Evolutionary conservation across 1,140 invertebrate genomes (phyloP).

Genomic region (Manduca sexta): DNA sequence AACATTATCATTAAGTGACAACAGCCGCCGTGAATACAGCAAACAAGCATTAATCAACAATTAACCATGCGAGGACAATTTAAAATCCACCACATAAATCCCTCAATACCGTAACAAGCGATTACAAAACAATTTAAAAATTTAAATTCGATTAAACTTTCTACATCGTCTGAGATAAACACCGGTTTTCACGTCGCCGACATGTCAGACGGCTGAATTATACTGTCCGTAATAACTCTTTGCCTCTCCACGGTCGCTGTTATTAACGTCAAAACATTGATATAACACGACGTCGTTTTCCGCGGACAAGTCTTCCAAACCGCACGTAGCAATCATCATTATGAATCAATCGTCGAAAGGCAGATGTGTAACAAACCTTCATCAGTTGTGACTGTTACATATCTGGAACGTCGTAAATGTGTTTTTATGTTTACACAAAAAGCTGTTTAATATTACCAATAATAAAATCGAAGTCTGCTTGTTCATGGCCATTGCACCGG

Average conservation of each 20-base stretch:
- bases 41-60: too few species aligned
- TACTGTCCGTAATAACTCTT: conserved; percentile 47
- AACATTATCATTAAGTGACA: too few species aligned
- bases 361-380: conserved; percentile 58
- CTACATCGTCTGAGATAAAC: background rate
- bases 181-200: conserved; percentile 4
- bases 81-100: background rate
- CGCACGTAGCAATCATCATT: conserved; percentile 56
- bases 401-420: conserved; percentile 11
- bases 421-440: background rate
- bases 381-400: conserved; percentile 25
- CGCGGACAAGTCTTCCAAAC: conserved; percentile 39
- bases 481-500: conserved; percentile 3
- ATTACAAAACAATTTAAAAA: background rate
- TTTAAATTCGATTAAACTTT: background rate
- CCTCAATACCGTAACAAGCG: background rate
- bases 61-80: too few species aligned
- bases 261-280: conserved; percentile 49
- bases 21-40: too few species aligned
- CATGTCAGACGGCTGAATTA: conserved; percentile 37
- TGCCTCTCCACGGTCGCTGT: conserved; percentile 38
- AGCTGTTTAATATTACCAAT: background rate
- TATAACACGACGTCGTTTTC: conserved; percentile 37
- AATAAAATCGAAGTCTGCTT: conserved; percentile 5
- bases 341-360: conserved; percentile 57